Evolutionary conservation across 2,888 invertebrate species (phyloP).

Genomic region (Thysanoteuthis rhombus): DNA sequence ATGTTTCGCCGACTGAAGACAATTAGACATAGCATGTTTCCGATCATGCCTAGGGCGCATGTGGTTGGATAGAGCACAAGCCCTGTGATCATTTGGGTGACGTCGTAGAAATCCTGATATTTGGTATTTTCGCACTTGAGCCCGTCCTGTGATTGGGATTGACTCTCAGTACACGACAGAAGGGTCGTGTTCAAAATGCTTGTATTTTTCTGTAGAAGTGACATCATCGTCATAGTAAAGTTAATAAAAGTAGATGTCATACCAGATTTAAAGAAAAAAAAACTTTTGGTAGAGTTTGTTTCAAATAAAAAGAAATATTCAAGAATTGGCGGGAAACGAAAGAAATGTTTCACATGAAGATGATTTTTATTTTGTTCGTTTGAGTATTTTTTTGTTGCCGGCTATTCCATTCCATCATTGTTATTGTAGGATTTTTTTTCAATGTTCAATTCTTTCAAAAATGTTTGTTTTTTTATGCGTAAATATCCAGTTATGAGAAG

Average conservation of each 20-base stretch:
- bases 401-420: no score
- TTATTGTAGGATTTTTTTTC: no score
- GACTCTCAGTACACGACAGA: neutral
- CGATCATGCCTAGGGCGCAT: conserved; percentile 43
- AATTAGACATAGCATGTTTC: conserved; percentile 45
- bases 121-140: neutral
- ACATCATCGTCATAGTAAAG: neutral
- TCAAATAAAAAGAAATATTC: neutral
- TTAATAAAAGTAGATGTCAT: neutral
- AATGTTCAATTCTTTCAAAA: no score
- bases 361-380: neutral
- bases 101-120: conserved; percentile 22
- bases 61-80: conserved; percentile 45
- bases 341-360: neutral
- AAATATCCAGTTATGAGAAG: no score
- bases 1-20: conserved; percentile 43
- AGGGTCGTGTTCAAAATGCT: neutral
- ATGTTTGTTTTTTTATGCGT: no score
- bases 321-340: neutral
- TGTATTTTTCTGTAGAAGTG: neutral
- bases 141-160: neutral
- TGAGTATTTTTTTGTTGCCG: neutral
- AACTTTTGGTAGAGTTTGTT: neutral
- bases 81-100: conserved; percentile 40
- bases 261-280: neutral